Conservation (phyloP, 2,113 vertebrate genomes). For the Rhea americana region DNA sequence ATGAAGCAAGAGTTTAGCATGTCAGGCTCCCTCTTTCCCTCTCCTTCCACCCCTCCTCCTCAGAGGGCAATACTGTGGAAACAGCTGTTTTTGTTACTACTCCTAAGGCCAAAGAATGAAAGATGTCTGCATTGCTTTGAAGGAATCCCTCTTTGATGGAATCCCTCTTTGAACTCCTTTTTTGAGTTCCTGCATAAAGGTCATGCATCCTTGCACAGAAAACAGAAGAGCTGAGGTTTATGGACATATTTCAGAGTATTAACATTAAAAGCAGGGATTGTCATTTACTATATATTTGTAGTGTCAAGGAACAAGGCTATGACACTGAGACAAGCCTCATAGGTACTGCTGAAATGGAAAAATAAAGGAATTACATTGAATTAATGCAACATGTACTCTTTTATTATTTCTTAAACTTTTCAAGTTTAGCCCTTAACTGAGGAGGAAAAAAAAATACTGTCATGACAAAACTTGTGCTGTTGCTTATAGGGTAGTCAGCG, state of each 20-base stretch:
- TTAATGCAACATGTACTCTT: not conserved
- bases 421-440: not conserved
- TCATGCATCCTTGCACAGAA: not conserved
- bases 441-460: not conserved
- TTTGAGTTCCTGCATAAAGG: slow-evolving; percentile 1
- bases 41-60: not conserved
- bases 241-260: not conserved
- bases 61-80: not conserved
- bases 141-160: slow-evolving; percentile 38
- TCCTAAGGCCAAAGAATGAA: slow-evolving; percentile 27
- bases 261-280: not conserved
- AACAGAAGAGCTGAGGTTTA: slow-evolving; percentile 2
- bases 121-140: slow-evolving; percentile 12
- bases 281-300: not conserved
- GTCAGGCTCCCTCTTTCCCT: not conserved
- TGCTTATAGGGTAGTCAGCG: not conserved
- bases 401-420: not conserved
- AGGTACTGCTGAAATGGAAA: not conserved
- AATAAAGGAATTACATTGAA: not conserved
- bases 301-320: not conserved
- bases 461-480: not conserved
- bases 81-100: slow-evolving; percentile 13
- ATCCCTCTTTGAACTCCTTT: slow-evolving; percentile 7
- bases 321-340: not conserved
- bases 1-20: not conserved